Evolutionary conservation across 2,113 vertebrate genomes (phyloP), one percentile per base, ranked within the genome.

Genomic region (Melanerpes formicivorus): DNA sequence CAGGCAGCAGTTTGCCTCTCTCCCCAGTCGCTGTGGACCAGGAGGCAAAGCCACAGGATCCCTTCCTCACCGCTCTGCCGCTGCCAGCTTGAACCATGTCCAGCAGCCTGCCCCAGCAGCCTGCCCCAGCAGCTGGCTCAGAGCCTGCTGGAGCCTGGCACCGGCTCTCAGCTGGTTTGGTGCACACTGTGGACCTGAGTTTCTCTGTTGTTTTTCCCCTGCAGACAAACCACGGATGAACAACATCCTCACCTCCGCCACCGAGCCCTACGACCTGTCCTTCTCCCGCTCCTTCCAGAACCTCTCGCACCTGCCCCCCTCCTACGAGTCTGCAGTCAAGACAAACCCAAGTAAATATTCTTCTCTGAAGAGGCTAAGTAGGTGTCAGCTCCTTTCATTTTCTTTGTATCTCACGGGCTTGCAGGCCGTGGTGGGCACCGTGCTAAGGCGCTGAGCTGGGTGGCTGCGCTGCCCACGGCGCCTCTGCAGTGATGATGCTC

Each of bases 211-310:
- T 87, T 79, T 29, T 22, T 80, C 40, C 56, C 42, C 98, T 97
- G 63, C 98, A 99, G 99, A 99, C 94, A 99, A 98, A 93, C 98
- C 98, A 16, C 98, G 99, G 89, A 98, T 99, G 98, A 99, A 99
- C 97, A 98, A 98, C 90, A 99, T 99, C 96, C 98, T 99, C 91
- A 99, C 99, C 11, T 99, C 99, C 32, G 99, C 99, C 96, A 99
- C 99, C 2, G 99, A 99, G 96, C 99, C 99, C 94, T 99, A 99
- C 54, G 99, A 99, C 95, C 98, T 99, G 88, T 99, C 99, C 95
- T 99, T 99, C 98, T 99, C 99, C 62, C 98, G 99, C 96, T 99
- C 99, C 92, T 99, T 99, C 98, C 99, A 99, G 98, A 99, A 99
- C 95, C 98, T 99, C 96, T 99, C 99, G 13, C 99, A 99, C 94